phyloP scores from a whole-genome alignment of 2,797 vertebrate genomes.

The Naso thynnoides region DNA sequence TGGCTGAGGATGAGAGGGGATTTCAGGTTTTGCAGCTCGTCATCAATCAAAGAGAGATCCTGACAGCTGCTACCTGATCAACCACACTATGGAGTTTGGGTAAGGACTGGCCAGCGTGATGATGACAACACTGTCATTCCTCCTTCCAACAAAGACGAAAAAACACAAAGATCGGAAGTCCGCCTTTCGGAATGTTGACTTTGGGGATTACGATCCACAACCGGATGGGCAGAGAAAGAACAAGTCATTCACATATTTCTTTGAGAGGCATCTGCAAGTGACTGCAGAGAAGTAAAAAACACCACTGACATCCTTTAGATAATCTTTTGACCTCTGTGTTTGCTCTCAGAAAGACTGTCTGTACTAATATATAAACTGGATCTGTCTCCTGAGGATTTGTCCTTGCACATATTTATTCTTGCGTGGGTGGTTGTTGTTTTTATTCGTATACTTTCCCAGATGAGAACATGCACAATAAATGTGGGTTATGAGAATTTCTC shows the following conservation, averaged over 20 bases:
- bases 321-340: slow-evolving; percentile 56
- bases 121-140: slow-evolving; percentile 68
- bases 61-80: slow-evolving; percentile 28
- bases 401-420: slow-evolving; percentile 66
- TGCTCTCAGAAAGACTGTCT: slow-evolving; percentile 50
- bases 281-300: slow-evolving; percentile 44
- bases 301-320: slow-evolving; percentile 50
- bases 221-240: slow-evolving; percentile 54
- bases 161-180: slow-evolving; percentile 53
- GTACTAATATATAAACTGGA: slow-evolving; percentile 18
- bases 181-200: slow-evolving; percentile 67
- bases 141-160: slow-evolving; percentile 60
- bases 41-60: slow-evolving; percentile 19
- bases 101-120: slow-evolving; percentile 21
- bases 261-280: slow-evolving; percentile 54
- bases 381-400: slow-evolving; percentile 42
- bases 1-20: neutral
- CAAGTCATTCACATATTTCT: slow-evolving; percentile 58
- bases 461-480: slow-evolving; percentile 39
- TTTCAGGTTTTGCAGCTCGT: slow-evolving; percentile 3
- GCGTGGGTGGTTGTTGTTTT: slow-evolving; percentile 48
- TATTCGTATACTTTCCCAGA: slow-evolving; percentile 65
- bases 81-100: slow-evolving; percentile 38
- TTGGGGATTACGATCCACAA: slow-evolving; percentile 76
- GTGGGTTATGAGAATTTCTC: slow-evolving; percentile 46